A percentile compares a stretch with the other conserved stretches of the same genome.
Evolutionary conservation across 2,888 invertebrate species (phyloP).

Genomic region (Bombyx huttoni): DNA sequence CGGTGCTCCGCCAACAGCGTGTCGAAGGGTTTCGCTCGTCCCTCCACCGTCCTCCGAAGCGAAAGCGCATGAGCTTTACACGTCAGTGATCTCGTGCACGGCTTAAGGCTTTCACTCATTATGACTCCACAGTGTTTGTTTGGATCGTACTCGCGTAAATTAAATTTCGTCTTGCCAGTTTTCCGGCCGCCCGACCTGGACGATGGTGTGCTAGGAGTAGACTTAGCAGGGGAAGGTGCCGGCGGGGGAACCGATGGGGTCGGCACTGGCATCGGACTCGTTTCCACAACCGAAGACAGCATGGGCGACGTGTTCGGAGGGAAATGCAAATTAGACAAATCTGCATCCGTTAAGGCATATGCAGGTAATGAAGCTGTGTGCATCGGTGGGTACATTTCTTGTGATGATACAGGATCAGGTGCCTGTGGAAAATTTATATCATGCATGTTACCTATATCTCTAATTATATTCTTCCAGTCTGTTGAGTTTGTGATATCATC

Average conservation of each 20-base stretch:
- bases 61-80: conserved; percentile 80
- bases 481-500: conserved; percentile 61
- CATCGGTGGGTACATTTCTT: conserved; percentile 43
- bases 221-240: conserved; percentile 1
- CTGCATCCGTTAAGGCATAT: conserved; percentile 42
- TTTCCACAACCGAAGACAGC: conserved; percentile 32
- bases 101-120: conserved; percentile 76
- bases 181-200: conserved; percentile 39
- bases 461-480: conserved; percentile 66
- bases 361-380: conserved; percentile 32
- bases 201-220: conserved; percentile 29
- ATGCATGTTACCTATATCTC: conserved; percentile 62
- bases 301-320: conserved; percentile 44
- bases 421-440: conserved; percentile 58
- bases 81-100: conserved; percentile 85
- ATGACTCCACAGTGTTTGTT: conserved; percentile 88
- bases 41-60: conserved; percentile 77
- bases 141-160: conserved; percentile 81
- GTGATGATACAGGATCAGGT: conserved; percentile 34
- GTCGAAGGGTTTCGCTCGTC: conserved; percentile 82
- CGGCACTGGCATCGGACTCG: conserved; percentile 6
- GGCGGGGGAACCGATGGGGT: conserved; percentile 17
- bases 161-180: conserved; percentile 55
- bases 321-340: conserved; percentile 47
- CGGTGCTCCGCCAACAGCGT: conserved; percentile 81